A percentile compares a stretch with the other conserved stretches of the same genome.
These are phyloP conservation scores for Poeciliopsis prolifica DNA, from an alignment of 2,113 vertebrate species.

Conservation along the genomic window DNA sequence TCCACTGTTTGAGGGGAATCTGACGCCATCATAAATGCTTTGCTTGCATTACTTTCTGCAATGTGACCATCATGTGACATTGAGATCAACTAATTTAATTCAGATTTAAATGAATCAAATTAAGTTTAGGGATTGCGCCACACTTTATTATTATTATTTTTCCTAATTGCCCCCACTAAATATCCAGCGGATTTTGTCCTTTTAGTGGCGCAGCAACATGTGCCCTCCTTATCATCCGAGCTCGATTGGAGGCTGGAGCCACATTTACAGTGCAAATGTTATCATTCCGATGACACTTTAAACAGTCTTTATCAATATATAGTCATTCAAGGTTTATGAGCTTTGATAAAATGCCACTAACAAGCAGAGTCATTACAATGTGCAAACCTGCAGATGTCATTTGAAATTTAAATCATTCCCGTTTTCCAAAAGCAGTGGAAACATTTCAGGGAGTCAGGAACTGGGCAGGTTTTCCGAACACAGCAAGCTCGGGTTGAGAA, in stretches of 20 bases:
- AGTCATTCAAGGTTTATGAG: conserved; percentile 99
- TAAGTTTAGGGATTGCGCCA: background rate
- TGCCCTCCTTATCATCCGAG: conserved; percentile 67
- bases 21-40: background rate
- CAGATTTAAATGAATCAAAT: background rate
- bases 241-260: conserved; percentile 68
- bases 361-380: conserved; percentile 82
- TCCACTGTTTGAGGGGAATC: background rate
- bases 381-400: conserved; percentile 2
- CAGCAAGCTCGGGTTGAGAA: conserved; percentile 29
- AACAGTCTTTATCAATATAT: conserved; percentile 97
- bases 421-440: conserved; percentile 11
- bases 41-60: background rate
- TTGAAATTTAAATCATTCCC: conserved; percentile 7
- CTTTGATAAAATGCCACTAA: conserved; percentile 93
- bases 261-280: conserved; percentile 87
- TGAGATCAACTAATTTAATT: background rate
- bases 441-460: conserved; percentile 45
- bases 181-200: conserved; percentile 55
- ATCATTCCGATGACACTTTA: conserved; percentile 94
- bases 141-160: background rate
- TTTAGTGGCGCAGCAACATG: conserved; percentile 39
- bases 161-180: conserved; percentile 12
- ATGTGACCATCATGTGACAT: background rate
- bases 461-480: conserved; percentile 4